Conservation (phyloP, 2,888 invertebrate genomes). For the Temnothorax rugatulus region DNA sequence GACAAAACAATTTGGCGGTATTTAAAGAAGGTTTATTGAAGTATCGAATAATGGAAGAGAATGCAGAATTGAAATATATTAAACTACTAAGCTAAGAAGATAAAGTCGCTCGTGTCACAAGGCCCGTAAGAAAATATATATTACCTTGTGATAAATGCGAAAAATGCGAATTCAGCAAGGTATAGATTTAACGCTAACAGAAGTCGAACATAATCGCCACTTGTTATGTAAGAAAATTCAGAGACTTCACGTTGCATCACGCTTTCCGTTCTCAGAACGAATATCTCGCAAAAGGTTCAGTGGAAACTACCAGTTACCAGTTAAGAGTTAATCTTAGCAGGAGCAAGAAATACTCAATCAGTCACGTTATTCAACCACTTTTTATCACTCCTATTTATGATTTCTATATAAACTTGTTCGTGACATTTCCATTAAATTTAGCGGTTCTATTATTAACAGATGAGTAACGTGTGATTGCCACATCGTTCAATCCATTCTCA, state of each 20-base stretch:
- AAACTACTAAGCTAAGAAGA: background rate
- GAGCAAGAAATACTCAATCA: slow-evolving; percentile 20
- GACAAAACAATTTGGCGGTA: background rate
- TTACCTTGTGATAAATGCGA: background rate
- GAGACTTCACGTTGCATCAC: slow-evolving; percentile 32
- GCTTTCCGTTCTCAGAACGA: slow-evolving; percentile 38
- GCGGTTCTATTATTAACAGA: background rate
- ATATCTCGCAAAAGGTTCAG: slow-evolving; percentile 20
- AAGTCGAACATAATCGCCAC: slow-evolving; percentile 18
- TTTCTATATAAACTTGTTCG: slow-evolving; percentile 14
- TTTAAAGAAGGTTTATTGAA: background rate
- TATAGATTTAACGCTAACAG: background rate
- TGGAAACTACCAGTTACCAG: slow-evolving; percentile 28
- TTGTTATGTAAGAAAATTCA: slow-evolving; percentile 49
- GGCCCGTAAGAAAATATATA: background rate
- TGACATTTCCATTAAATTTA: slow-evolving; percentile 5
- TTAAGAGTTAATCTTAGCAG: slow-evolving; percentile 20
- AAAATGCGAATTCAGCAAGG: background rate
- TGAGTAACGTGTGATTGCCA: background rate
- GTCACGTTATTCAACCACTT: background rate
- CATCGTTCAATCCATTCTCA: background rate
- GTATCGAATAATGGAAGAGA: background rate
- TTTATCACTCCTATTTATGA: background rate
- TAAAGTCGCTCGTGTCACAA: background rate
- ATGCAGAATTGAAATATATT: background rate